Conservation (phyloP, 2,888 invertebrate genomes). For the Ophioninae sp. region DNA sequence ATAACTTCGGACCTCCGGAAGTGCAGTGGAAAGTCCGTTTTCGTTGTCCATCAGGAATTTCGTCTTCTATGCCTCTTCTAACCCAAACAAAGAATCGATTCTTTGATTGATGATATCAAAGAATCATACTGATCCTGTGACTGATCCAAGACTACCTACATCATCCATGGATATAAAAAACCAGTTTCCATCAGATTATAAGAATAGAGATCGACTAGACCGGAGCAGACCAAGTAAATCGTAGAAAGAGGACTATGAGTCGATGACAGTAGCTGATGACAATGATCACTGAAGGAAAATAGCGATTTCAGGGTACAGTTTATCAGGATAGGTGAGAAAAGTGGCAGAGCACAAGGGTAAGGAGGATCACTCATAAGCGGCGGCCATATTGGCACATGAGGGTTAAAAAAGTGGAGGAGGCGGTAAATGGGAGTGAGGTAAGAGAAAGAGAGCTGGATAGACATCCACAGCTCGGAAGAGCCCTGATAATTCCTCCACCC, state of each 20-base stretch:
- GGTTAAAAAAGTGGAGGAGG: conserved; percentile 39
- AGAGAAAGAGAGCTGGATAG: conserved; percentile 26
- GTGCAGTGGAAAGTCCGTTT: not conserved
- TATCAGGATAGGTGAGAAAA: conserved; percentile 33
- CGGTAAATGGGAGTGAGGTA: conserved; percentile 29
- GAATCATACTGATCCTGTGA: not conserved
- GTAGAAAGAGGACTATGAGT: not conserved
- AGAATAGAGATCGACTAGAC: not conserved
- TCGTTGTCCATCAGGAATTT: not conserved
- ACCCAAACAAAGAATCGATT: not conserved
- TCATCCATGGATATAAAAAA: not conserved
- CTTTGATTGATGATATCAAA: not conserved
- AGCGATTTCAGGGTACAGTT: conserved; percentile 15
- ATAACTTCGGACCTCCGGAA: not conserved
- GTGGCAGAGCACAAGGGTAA: conserved; percentile 71
- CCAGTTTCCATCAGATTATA: not conserved
- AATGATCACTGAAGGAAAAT: conserved; percentile 14
- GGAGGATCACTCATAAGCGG: conserved; percentile 80
- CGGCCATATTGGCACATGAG: conserved; percentile 78
- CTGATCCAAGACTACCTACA: not conserved
- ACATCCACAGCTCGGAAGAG: conserved; percentile 68
- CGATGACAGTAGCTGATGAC: conserved; percentile 28
- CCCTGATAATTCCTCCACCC: conserved; percentile 78
- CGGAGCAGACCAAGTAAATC: not conserved
- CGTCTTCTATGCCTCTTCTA: not conserved